These are phyloP conservation scores for Mesocentrotus franciscanus DNA, from an alignment of 53 echinoderm and acorn worm genomes.

Conservation along the genomic window DNA sequence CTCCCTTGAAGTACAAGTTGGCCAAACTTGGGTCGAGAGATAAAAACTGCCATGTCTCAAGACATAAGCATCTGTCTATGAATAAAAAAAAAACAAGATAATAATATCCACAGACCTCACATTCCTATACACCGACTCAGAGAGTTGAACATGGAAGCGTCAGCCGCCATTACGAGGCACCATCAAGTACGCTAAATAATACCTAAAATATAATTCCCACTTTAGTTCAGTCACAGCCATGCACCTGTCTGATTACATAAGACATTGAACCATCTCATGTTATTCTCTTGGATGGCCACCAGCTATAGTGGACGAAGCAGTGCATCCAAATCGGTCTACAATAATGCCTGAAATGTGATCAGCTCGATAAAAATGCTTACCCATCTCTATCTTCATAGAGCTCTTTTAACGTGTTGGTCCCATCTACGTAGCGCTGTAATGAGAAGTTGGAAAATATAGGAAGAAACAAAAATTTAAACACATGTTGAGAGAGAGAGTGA, in stretches of 20 bases:
- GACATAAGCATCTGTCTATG: background rate
- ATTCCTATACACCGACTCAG: background rate
- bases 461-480: background rate
- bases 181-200: too few relatives aligned
- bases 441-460: background rate
- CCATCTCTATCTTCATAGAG: constrained; percentile 98
- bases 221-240: too few relatives aligned
- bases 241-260: too few relatives aligned
- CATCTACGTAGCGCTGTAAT: constrained; percentile 81
- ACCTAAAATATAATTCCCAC: too few relatives aligned
- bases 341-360: background rate
- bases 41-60: too few relatives aligned
- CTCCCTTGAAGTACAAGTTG: too few relatives aligned
- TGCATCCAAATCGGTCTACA: background rate
- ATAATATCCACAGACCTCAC: background rate
- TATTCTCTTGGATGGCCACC: too few relatives aligned
- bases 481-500: background rate
- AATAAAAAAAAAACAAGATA: background rate
- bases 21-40: too few relatives aligned
- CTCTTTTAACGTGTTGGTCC: constrained; percentile 74
- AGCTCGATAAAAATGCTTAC: constrained; percentile 61
- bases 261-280: too few relatives aligned
- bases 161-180: too few relatives aligned
- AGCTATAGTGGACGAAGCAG: too few relatives aligned
- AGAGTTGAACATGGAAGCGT: too few relatives aligned